Conservation (phyloP, 2,888 invertebrate species). For the Rhagonycha fulva region DNA sequence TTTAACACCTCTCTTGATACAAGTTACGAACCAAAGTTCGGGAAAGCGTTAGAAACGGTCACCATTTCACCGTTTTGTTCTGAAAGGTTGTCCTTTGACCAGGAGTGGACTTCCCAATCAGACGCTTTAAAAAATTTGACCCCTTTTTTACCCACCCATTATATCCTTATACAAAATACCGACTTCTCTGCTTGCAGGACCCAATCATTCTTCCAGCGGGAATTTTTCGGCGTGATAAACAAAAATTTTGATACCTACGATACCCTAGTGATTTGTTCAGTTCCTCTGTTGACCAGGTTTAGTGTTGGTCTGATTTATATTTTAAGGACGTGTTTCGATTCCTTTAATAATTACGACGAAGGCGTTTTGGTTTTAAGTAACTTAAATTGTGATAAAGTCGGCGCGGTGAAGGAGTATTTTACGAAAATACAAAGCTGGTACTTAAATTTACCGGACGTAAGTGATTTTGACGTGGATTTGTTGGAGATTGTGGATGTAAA, state of each 20-base stretch:
- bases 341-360: constrained; percentile 37
- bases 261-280: constrained; percentile 43
- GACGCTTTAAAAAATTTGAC: not conserved
- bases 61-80: constrained; percentile 56
- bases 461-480: constrained; percentile 25
- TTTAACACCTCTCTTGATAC: not conserved
- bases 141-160: constrained; percentile 18
- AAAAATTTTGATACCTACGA: constrained; percentile 22
- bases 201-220: constrained; percentile 41
- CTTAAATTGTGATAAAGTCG: not conserved
- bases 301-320: constrained; percentile 47
- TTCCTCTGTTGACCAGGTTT: constrained; percentile 49
- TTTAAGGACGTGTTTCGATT: constrained; percentile 40
- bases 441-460: constrained; percentile 6
- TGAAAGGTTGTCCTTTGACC: not conserved
- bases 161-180: constrained; percentile 37
- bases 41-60: not conserved
- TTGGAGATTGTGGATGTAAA: constrained; percentile 21
- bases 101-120: not conserved
- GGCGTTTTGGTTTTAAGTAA: constrained; percentile 25
- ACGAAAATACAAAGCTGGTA: constrained; percentile 3
- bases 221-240: constrained; percentile 35
- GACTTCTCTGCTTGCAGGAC: constrained; percentile 34
- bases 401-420: constrained; percentile 8
- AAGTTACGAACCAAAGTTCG: not conserved